These are phyloP conservation scores for Nemapogon koenigi DNA, from an alignment of 2,888 invertebrate species.

Conservation along the genomic window DNA sequence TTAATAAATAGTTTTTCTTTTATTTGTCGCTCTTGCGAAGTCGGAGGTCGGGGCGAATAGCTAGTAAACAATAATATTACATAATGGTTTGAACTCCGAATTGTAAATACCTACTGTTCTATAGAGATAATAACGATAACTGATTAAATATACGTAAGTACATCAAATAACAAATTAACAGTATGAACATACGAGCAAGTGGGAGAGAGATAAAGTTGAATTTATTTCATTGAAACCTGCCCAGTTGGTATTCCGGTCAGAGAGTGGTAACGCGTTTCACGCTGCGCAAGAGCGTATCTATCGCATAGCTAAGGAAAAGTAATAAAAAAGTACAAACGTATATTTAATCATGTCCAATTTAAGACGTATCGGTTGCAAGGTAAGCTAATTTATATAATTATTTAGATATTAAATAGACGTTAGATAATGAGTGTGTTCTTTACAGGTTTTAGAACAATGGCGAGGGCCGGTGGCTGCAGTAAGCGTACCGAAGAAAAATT, in stretches of 20 bases:
- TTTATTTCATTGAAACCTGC: too few species aligned
- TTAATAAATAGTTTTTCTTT: too few species aligned
- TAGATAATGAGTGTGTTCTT: neutral
- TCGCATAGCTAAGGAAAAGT: slow-evolving; percentile 22
- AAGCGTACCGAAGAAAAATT: slow-evolving; percentile 28
- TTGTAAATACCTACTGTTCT: too few species aligned
- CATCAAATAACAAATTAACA: too few species aligned
- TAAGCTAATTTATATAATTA: slow-evolving; percentile 17
- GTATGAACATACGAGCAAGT: too few species aligned
- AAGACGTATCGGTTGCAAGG: slow-evolving; percentile 53
- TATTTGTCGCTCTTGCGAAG: too few species aligned
- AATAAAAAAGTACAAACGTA: slow-evolving; percentile 28
- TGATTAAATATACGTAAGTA: too few species aligned
- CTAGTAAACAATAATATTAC: too few species aligned
- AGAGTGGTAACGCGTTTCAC: slow-evolving; percentile 21
- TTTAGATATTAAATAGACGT: neutral
- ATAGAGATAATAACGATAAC: too few species aligned
- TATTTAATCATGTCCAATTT: slow-evolving; percentile 44
- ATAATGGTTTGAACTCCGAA: too few species aligned
- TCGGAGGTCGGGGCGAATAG: too few species aligned
- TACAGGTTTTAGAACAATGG: slow-evolving; percentile 55
- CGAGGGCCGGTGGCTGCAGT: slow-evolving; percentile 36
- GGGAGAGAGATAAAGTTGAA: too few species aligned
- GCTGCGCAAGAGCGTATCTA: slow-evolving; percentile 13
- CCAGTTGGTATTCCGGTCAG: slow-evolving; percentile 34